phyloP scores from a whole-genome alignment of 2,888 invertebrate species.

The Steinernema scapterisci region DNA sequence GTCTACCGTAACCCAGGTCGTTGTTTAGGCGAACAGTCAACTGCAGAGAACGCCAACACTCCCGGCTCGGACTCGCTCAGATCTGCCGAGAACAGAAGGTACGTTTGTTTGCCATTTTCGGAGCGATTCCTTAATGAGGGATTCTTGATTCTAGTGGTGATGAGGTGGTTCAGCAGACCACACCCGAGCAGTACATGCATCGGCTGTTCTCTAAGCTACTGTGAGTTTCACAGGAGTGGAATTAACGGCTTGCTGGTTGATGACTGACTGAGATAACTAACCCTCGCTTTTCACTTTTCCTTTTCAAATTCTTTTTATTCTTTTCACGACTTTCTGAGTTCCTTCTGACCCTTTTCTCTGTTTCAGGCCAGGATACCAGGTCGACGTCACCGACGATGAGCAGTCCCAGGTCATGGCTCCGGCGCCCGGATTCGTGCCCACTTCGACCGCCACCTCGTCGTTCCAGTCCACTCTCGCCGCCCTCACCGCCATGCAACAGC shows the following conservation, averaged over 20 bases:
- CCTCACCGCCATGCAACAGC: slow-evolving; percentile 21
- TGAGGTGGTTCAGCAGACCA: slow-evolving; percentile 28
- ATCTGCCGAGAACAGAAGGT: slow-evolving; percentile 35
- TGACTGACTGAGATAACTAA: neutral
- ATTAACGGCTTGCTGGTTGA: slow-evolving; percentile 2
- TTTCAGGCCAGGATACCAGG: slow-evolving; percentile 25
- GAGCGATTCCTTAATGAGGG: neutral
- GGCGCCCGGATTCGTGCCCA: slow-evolving; percentile 26
- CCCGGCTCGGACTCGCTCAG: slow-evolving; percentile 33
- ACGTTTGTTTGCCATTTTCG: neutral
- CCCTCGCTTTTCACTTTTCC: neutral
- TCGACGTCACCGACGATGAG: slow-evolving; percentile 25
- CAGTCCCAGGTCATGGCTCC: slow-evolving; percentile 32
- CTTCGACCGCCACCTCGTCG: slow-evolving; percentile 28
- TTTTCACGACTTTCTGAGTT: too few relatives aligned
- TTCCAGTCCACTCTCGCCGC: neutral
- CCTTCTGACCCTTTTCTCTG: neutral
- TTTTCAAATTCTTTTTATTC: too few relatives aligned
- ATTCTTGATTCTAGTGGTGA: slow-evolving; percentile 10
- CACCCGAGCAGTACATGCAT: slow-evolving; percentile 19
- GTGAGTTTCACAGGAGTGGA: slow-evolving; percentile 31
- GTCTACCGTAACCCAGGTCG: slow-evolving; percentile 30
- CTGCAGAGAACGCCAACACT: slow-evolving; percentile 23
- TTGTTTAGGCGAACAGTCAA: slow-evolving; percentile 4
- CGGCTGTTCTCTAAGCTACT: slow-evolving; percentile 33